These are phyloP conservation scores for Stenoptilia bipunctidactyla DNA, from an alignment of 2,888 invertebrate genomes.

Conservation along the genomic window DNA sequence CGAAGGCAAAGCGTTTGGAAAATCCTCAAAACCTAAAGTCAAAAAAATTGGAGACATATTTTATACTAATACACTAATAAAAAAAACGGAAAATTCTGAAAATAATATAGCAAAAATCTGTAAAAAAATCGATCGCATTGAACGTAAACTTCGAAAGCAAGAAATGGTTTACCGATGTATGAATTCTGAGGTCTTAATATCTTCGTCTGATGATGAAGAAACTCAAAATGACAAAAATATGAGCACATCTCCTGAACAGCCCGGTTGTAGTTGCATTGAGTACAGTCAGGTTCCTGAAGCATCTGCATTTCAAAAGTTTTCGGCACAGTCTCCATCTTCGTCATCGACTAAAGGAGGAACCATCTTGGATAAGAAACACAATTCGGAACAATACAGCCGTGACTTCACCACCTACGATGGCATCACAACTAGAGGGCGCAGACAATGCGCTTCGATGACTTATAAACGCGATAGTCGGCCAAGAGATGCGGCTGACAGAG, in stretches of 20 bases:
- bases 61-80: not conserved
- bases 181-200: slow-evolving; percentile 35
- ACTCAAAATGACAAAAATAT: not conserved
- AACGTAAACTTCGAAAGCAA: slow-evolving; percentile 44
- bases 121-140: slow-evolving; percentile 39
- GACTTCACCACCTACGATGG: slow-evolving; percentile 60
- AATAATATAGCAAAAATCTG: slow-evolving; percentile 29
- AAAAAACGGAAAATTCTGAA: slow-evolving; percentile 22
- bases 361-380: slow-evolving; percentile 52
- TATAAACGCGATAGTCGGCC: slow-evolving; percentile 48
- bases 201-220: slow-evolving; percentile 44
- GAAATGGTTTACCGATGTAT: slow-evolving; percentile 50
- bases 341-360: slow-evolving; percentile 48
- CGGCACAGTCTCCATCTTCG: slow-evolving; percentile 43
- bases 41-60: no score
- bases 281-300: slow-evolving; percentile 58
- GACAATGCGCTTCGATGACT: slow-evolving; percentile 55
- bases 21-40: slow-evolving; percentile 26
- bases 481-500: slow-evolving; percentile 52
- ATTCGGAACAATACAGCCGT: slow-evolving; percentile 58
- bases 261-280: slow-evolving; percentile 55
- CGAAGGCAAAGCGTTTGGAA: no score
- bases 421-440: slow-evolving; percentile 50
- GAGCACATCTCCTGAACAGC: slow-evolving; percentile 6
- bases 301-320: slow-evolving; percentile 55